These are phyloP conservation scores for Catharus minimus DNA, from an alignment of 2,113 vertebrate genomes.

Conservation along the genomic window DNA sequence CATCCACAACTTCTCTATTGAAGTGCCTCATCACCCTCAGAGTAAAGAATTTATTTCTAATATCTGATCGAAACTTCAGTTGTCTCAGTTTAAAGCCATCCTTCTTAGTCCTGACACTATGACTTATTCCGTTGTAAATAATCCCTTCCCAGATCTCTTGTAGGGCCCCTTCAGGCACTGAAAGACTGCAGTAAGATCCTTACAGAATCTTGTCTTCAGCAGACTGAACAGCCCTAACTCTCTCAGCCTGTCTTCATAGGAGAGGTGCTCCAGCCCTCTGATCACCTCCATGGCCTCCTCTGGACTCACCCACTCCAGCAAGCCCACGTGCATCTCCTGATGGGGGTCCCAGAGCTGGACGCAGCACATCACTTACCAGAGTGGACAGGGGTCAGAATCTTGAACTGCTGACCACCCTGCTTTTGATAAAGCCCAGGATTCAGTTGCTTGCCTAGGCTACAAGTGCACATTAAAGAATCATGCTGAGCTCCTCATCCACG, in stretches of 20 bases:
- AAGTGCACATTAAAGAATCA: fast-evolving
- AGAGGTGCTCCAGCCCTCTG: not conserved
- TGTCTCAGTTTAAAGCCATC: not conserved
- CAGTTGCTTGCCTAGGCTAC: not conserved
- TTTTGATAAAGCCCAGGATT: not conserved
- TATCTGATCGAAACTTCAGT: not conserved
- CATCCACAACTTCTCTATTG: not conserved
- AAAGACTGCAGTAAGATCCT: not conserved
- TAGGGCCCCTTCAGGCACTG: not conserved
- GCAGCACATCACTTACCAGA: too few species aligned
- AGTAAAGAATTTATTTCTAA: not conserved
- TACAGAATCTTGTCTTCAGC: not conserved
- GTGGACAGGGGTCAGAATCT: not conserved
- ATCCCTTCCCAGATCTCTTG: not conserved
- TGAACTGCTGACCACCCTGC: fast-evolving
- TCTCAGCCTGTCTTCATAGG: not conserved
- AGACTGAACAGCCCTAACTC: not conserved
- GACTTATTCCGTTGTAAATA: not conserved
- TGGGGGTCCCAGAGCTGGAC: not conserved
- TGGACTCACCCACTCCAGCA: not conserved
- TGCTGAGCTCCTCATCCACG: not conserved
- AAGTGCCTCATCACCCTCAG: not conserved
- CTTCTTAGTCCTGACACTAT: not conserved
- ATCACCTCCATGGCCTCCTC: not conserved
- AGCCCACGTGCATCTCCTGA: not conserved